Percentiles rank a stretch among this genome's conserved stretches.
phyloP scores from a whole-genome alignment of 2,113 vertebrate species.

The Rhynchopsitta pachyrhyncha region DNA sequence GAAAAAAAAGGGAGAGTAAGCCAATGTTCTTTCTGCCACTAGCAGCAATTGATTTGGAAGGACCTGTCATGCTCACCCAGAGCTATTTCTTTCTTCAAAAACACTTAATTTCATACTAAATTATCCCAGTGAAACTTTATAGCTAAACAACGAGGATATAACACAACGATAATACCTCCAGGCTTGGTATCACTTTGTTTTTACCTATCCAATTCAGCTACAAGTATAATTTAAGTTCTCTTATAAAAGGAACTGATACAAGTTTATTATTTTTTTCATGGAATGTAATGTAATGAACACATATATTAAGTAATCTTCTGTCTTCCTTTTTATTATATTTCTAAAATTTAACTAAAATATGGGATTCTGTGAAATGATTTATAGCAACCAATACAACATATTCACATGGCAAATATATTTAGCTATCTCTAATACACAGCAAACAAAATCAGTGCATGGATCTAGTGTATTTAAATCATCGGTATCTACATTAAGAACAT shows the following conservation, averaged over 20 bases:
- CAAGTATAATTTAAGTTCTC: not conserved
- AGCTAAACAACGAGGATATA: not conserved
- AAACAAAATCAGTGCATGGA: not conserved
- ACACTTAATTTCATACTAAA: not conserved
- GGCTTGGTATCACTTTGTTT: not conserved
- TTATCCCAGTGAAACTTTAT: not conserved
- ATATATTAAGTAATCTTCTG: not conserved
- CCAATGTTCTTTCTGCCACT: not conserved
- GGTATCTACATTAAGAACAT: not conserved
- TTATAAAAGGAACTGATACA: not conserved
- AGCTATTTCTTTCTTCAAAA: not conserved
- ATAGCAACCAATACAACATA: not conserved
- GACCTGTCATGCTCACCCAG: not conserved
- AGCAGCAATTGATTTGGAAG: not conserved
- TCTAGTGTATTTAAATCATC: not conserved
- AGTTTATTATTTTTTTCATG: not conserved
- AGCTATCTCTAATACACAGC: not conserved
- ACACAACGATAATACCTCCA: not conserved
- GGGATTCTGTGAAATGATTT: not conserved
- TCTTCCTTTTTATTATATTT: not conserved
- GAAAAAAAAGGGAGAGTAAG: not conserved
- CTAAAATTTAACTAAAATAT: not conserved
- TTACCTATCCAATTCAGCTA: not conserved
- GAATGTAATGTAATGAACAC: not conserved
- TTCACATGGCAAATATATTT: not conserved